These are phyloP conservation scores for Physocephala rufipes DNA, from an alignment of 2,888 invertebrate species.

Conservation along the genomic window DNA sequence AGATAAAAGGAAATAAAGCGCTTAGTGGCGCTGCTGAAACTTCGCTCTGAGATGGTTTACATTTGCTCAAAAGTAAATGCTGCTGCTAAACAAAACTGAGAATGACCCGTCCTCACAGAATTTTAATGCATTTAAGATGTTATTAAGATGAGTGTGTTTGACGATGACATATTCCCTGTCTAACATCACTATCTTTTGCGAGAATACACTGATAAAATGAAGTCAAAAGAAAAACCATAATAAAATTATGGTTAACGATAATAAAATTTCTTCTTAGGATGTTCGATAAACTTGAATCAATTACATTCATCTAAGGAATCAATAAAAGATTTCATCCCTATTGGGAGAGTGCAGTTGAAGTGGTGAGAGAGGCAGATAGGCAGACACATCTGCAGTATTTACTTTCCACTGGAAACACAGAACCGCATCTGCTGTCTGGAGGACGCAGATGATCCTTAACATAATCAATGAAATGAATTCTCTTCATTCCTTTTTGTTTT, in stretches of 20 bases:
- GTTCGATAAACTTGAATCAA: slow-evolving; percentile 8
- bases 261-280: neutral
- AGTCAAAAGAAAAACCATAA: no score
- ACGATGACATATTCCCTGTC: no score
- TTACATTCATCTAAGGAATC: slow-evolving; percentile 25
- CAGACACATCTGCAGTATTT: neutral
- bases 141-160: no score
- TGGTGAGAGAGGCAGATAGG: neutral
- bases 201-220: no score
- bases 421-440: neutral
- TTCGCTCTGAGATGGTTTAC: no score
- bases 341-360: slow-evolving; percentile 10
- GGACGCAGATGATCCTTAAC: neutral
- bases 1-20: no score
- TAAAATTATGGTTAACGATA: neutral
- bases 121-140: no score
- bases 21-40: no score
- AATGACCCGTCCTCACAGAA: no score
- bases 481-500: neutral
- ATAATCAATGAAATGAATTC: slow-evolving; percentile 17
- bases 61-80: no score
- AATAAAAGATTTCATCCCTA: slow-evolving; percentile 20
- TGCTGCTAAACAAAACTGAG: no score
- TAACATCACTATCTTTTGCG: no score
- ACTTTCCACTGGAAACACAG: neutral